phyloP scores from a whole-genome alignment of 2,113 vertebrate genomes.

The Pseudolaguvia tuberculata region DNA sequence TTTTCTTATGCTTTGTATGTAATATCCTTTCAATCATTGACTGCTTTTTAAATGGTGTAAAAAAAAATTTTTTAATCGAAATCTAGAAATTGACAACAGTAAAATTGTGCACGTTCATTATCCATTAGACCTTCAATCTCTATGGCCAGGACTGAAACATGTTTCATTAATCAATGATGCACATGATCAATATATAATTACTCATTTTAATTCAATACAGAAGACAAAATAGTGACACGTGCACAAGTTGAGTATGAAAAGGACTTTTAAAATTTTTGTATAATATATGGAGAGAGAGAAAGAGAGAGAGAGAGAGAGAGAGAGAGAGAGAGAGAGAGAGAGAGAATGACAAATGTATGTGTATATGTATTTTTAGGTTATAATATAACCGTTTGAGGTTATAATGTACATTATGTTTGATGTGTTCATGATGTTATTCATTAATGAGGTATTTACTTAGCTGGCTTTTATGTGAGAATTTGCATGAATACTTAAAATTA shows the following conservation, averaged over 20 bases:
- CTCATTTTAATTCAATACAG: neutral
- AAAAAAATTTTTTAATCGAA: neutral
- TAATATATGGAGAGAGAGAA: no score
- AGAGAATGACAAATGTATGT: no score
- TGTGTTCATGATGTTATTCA: neutral
- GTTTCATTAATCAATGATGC: neutral
- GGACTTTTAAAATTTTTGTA: no score
- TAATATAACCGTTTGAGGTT: neutral
- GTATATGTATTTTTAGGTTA: no score
- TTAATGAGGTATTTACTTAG: neutral
- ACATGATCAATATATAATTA: neutral
- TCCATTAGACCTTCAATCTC: neutral
- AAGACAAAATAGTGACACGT: no score
- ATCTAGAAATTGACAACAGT: neutral
- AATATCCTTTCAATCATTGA: neutral
- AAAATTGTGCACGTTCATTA: neutral
- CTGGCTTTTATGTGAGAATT: neutral
- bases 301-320: no score
- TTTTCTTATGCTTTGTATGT: neutral
- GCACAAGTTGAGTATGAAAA: no score
- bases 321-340: no score
- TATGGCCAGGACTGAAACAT: neutral
- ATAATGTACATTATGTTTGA: neutral
- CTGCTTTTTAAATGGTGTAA: neutral
- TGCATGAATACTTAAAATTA: neutral